These are phyloP conservation scores for Pristionchus pacificus DNA, from an alignment of 1,140 invertebrate species.

Conservation along the genomic window DNA sequence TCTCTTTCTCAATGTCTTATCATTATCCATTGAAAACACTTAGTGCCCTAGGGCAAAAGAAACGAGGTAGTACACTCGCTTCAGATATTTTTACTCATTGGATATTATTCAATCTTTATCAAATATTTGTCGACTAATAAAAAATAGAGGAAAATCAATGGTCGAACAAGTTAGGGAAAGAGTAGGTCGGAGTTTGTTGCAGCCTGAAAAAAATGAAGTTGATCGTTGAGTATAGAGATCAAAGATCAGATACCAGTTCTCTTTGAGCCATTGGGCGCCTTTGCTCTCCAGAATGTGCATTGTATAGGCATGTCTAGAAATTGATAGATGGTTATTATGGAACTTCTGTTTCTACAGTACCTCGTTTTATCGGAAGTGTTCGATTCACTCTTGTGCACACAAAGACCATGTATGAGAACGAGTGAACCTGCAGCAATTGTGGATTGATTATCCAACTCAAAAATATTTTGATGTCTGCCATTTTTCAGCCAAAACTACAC, in stretches of 20 bases:
- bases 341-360: background rate
- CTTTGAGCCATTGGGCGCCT: slow-evolving; percentile 70
- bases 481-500: background rate
- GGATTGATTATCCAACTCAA: background rate
- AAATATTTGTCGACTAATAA: too few species aligned
- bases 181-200: slow-evolving; percentile 44
- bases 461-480: background rate
- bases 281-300: slow-evolving; percentile 84
- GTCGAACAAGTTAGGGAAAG: slow-evolving; percentile 45
- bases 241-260: slow-evolving; percentile 71
- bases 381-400: slow-evolving; percentile 82
- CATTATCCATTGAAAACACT: too few species aligned
- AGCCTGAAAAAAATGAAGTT: slow-evolving; percentile 39
- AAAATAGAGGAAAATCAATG: too few species aligned
- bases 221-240: slow-evolving; percentile 1
- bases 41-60: too few species aligned
- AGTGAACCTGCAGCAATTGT: slow-evolving; percentile 68
- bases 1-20: too few species aligned
- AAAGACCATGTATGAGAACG: slow-evolving; percentile 83
- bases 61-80: too few species aligned
- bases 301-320: slow-evolving; percentile 75
- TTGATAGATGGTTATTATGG: background rate
- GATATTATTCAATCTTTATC: too few species aligned
- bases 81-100: too few species aligned
- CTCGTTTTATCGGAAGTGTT: slow-evolving; percentile 79